Base-by-base conservation (phyloP, 2,113 vertebrate genomes). In the Clupea harengus region DNA sequence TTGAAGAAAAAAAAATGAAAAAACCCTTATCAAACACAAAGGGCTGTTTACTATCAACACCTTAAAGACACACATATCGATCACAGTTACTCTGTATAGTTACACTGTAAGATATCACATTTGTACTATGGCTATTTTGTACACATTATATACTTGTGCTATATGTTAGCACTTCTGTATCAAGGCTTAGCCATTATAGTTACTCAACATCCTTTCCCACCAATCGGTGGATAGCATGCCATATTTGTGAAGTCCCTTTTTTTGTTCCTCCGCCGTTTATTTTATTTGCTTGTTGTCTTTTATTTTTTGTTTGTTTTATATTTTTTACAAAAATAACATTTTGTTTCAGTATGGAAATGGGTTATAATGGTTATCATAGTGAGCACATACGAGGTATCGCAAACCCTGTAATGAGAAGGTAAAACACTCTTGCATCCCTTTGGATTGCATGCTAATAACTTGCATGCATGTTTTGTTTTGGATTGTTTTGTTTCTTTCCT, bases 351-450 rank as follows among this genome's bases (percentile, higher is more conserved):
- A 94, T 95, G 91, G 96, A 97, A 98, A 97, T 95, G 96, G 95
- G 96, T 98, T 97, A 95, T 97, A 96, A 97, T 97, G 96, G 97
- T 98, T 99, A 99, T 97, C 97, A 97, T 97, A 97, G 96, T 95
- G 96, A 97, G 88, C 93, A 91, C 91, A 95, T 96, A 90, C 96
- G 95, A 95, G 96, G 96, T 97, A 95, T 97, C 94, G 96, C 95
- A 94, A 97, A 96, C 92, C 96, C 96, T 92, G 91, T 96, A 92
- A 95, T 96, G 95, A 94, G 95, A 94, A 99, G 97, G 97, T 98
- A 99, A 95, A 90, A 6, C 6, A 84, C 64, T n/a, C 45, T 4
- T 85, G 45, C 84, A 83, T 49, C 32, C 39, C 15, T 25, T 39
- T 47, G 25, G n/a, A 47, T 32, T 15, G 39, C 54, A 49, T 46